Percentiles rank a stretch among this genome's conserved stretches.
Conservation (phyloP, 2,797 vertebrate genomes). For the Parauchenoglanis punctatus region DNA sequence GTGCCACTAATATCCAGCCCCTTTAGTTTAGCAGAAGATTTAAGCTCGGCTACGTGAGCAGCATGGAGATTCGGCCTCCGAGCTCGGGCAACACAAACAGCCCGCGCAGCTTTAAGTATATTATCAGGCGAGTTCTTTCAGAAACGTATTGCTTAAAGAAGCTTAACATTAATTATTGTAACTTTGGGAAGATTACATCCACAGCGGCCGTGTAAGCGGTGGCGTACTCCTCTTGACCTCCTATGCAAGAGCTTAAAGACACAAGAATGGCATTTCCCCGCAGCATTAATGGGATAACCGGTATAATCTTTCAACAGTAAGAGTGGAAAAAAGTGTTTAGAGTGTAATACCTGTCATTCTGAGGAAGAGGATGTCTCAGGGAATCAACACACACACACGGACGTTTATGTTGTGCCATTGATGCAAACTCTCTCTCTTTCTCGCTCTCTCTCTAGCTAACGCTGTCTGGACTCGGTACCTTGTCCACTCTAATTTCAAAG, state of each 20-base stretch:
- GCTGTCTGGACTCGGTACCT: slow-evolving; percentile 65
- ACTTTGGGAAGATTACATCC: slow-evolving; percentile 99
- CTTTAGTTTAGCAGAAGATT: slow-evolving; percentile 91
- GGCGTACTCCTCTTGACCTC: slow-evolving; percentile 99
- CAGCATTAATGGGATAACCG: slow-evolving; percentile 99
- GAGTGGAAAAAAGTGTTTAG: slow-evolving; percentile 91
- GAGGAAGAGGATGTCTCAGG: slow-evolving; percentile 75
- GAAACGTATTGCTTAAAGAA: slow-evolving; percentile 98
- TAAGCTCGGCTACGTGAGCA: slow-evolving; percentile 88
- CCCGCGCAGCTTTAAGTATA: slow-evolving; percentile 94
- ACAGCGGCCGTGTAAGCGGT: slow-evolving; percentile 95
- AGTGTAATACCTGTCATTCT: slow-evolving; percentile 95
- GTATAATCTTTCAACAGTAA: slow-evolving; percentile 98
- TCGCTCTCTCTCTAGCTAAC: slow-evolving; percentile 33
- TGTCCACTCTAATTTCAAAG: slow-evolving; percentile 68
- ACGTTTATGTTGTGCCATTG: neutral
- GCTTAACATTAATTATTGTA: slow-evolving; percentile 99
- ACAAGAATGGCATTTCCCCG: slow-evolving; percentile 99
- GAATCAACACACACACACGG: slow-evolving; percentile 67
- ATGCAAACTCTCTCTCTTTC: slow-evolving; percentile 15
- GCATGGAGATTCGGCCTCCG: slow-evolving; percentile 80
- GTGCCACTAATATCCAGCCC: slow-evolving; percentile 61
- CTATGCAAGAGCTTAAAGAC: slow-evolving; percentile 99
- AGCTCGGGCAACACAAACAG: slow-evolving; percentile 91
- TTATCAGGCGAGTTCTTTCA: slow-evolving; percentile 98